Conservation (phyloP, 2,113 vertebrate genomes). For the Rhea americana region DNA sequence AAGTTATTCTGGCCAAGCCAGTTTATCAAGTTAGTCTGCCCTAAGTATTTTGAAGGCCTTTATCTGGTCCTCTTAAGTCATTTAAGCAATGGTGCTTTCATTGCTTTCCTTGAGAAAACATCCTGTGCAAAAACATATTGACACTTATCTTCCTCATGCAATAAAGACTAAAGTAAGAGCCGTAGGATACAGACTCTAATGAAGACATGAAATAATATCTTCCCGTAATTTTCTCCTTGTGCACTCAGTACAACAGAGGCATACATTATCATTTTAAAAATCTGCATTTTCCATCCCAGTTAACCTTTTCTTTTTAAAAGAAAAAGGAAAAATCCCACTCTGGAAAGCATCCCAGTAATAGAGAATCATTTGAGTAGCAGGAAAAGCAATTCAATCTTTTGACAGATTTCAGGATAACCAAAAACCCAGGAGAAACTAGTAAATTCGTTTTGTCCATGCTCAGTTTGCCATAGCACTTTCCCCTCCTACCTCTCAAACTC, state of each 20-base stretch:
- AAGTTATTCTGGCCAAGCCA: background rate
- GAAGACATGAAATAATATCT: background rate
- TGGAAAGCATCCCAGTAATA: constrained; percentile 47
- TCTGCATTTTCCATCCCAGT: constrained; percentile 64
- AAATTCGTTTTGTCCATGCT: constrained; percentile 66
- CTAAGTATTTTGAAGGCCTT: background rate
- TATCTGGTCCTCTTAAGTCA: background rate
- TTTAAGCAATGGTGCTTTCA: background rate
- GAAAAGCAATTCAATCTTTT: constrained; percentile 61
- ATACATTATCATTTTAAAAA: constrained; percentile 31
- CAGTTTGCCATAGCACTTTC: constrained; percentile 54
- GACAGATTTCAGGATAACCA: constrained; percentile 65
- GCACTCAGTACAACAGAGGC: background rate
- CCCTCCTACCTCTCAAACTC: background rate
- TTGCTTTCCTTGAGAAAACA: background rate
- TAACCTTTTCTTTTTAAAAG: constrained; percentile 14
- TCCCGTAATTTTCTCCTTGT: background rate
- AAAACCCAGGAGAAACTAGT: constrained; percentile 60
- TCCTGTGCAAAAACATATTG: background rate
- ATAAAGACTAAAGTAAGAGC: background rate
- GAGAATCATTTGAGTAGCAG: constrained; percentile 42
- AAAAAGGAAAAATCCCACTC: background rate
- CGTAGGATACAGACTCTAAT: background rate
- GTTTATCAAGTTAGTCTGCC: background rate
- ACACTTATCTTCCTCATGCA: background rate